Percentiles rank a stretch among this genome's conserved stretches.
Conservation (phyloP, 2,113 vertebrate species). For the human region GRCh38 chr4:155368501-155369000, state of each 20-base stretch:
- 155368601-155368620: constrained; percentile 60
- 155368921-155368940: background rate
- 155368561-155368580: background rate
- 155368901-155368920: background rate
- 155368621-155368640: constrained; percentile 54
- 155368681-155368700: constrained; percentile 58
- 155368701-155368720: constrained; percentile 68
- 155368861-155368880: background rate
- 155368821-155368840: background rate
- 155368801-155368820: constrained; percentile 69
- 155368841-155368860: background rate
- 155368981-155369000: fast-evolving
- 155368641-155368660: constrained; percentile 67
- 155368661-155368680: constrained; percentile 72
- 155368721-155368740: constrained; percentile 63
- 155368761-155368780: constrained; percentile 87
- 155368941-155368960: background rate
- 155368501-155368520: background rate
- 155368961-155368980: background rate
- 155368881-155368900: background rate
- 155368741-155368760: constrained; percentile 79
- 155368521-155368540: background rate
- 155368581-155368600: constrained; percentile 79
- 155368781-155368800: constrained; percentile 68
- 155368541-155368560: background rate